Base-by-base conservation (phyloP, 2,888 invertebrate genomes). In the Atethmia centrago region DNA sequence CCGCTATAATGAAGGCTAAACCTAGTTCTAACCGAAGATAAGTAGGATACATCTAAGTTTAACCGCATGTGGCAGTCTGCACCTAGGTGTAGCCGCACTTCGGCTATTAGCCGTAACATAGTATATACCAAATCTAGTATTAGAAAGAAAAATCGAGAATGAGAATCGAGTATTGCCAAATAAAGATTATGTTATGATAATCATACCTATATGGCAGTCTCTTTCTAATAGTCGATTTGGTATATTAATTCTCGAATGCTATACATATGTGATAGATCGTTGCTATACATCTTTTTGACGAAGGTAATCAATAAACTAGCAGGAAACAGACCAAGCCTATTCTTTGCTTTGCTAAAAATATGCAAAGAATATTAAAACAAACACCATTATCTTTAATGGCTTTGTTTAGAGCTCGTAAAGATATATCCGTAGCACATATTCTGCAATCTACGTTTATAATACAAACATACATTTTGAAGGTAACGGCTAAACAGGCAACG, bases 381-480 rank as follows among this genome's bases (percentile, higher is more conserved):
- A 81, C 80, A 83, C 47, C 31, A 58, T 79, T 79, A 83, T 79
- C 80, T 79, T 71, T 70, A 74, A 83, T 53, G 74, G 66, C 66
- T 80, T 68, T 74, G 83, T 83, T 81, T 62, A 80, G 62, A 55
- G 56, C 63, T 63, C 70, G 55, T 84, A 80, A 84, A 81, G 53
- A 76, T 82, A 71, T 79, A 66, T 77, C 45, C 69, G 72, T 61
- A 61, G 28, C 40, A 45, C 42, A 77, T 21, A 59, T 72, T 66
- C 21, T 71, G 45, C 56, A 59, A 45, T 64, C 31, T 65, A 21
- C 21, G 28, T 64, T 55, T 45, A 40, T 12, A 61, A 40, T 1
- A 31, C 47, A 51, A 31, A 63, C 36, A 63, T 51, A 16, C 4
- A 25, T 25, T 74, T 66, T 62, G 42, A 55, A 45, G 42, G 56